Evolutionary conservation across 2,797 vertebrate species (phyloP).

Genomic region (Saxicola maurus): DNA sequence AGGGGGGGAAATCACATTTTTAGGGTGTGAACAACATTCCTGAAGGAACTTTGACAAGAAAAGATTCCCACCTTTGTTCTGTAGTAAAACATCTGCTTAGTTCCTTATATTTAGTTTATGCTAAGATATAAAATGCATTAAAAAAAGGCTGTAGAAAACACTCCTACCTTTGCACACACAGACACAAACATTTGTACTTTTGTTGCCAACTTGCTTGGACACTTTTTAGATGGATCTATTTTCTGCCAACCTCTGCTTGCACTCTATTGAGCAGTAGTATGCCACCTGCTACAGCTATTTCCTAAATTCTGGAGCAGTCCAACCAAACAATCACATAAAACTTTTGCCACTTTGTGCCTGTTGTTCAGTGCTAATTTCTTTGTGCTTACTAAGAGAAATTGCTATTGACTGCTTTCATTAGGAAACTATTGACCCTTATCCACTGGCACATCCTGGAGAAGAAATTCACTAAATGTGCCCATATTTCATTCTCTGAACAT

Average conservation of each 20-base stretch:
- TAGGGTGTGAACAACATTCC: neutral
- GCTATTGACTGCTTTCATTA: slow-evolving; percentile 84
- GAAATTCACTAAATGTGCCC: slow-evolving; percentile 75
- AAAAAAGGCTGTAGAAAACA: neutral
- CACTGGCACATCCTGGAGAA: slow-evolving; percentile 69
- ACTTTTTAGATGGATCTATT: neutral
- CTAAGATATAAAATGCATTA: slow-evolving; percentile 11
- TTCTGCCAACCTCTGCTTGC: neutral
- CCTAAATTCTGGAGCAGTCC: slow-evolving; percentile 31
- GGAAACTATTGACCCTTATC: slow-evolving; percentile 80
- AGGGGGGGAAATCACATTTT: neutral
- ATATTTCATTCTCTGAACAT: slow-evolving; percentile 83
- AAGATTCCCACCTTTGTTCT: neutral
- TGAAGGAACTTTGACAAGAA: neutral
- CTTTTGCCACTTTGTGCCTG: slow-evolving; percentile 13
- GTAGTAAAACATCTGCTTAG: slow-evolving; percentile 14
- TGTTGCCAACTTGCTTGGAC: neutral
- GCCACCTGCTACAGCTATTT: slow-evolving; percentile 31
- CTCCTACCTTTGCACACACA: neutral
- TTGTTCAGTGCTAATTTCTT: slow-evolving; percentile 75
- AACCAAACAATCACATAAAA: slow-evolving; percentile 49
- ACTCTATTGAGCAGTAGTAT: neutral
- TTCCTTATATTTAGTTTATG: neutral
- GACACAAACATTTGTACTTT: slow-evolving; percentile 2
- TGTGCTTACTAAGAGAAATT: slow-evolving; percentile 78